Conservation (phyloP, 2,888 invertebrate genomes). For the Neelides folsomi region DNA sequence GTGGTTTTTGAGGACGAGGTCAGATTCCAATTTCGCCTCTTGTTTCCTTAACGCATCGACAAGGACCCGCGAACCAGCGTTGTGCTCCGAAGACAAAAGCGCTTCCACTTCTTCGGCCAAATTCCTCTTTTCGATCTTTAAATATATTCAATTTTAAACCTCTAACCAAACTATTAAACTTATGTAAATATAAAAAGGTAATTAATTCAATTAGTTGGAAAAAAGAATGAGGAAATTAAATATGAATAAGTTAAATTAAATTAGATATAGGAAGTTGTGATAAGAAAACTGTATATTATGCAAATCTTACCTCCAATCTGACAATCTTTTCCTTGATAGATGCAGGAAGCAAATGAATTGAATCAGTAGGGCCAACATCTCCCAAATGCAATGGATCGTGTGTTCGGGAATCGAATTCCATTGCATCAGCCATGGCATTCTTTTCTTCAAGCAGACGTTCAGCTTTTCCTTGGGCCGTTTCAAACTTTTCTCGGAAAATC, state of each 20-base stretch:
- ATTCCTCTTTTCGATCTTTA: constrained; percentile 29
- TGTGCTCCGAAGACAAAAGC: constrained; percentile 17
- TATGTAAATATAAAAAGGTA: too few species aligned
- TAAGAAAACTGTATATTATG: too few species aligned
- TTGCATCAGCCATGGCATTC: constrained; percentile 16
- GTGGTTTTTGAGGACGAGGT: constrained; percentile 25
- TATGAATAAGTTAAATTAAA: too few species aligned
- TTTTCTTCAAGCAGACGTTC: constrained; percentile 30
- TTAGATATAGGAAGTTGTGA: too few species aligned
- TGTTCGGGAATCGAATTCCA: constrained; percentile 24
- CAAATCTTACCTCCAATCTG: constrained; percentile 28
- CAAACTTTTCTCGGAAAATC: constrained; percentile 25
- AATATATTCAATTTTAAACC: constrained; percentile 3
- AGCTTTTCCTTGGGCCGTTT: constrained; percentile 21
- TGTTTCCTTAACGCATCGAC: constrained; percentile 28
- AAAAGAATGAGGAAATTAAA: too few species aligned
- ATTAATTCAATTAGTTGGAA: too few species aligned
- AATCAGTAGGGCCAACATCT: constrained; percentile 19
- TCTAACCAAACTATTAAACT: neutral
- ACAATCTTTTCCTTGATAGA: constrained; percentile 23
- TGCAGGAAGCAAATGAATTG: constrained; percentile 29
- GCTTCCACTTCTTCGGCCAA: constrained; percentile 26
- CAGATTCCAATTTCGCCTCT: constrained; percentile 29
- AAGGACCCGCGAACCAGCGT: constrained; percentile 25
- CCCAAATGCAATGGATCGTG: constrained; percentile 13